Evolutionary conservation across 2,797 vertebrate species (phyloP).

Genomic region (Lerista edwardsae): DNA sequence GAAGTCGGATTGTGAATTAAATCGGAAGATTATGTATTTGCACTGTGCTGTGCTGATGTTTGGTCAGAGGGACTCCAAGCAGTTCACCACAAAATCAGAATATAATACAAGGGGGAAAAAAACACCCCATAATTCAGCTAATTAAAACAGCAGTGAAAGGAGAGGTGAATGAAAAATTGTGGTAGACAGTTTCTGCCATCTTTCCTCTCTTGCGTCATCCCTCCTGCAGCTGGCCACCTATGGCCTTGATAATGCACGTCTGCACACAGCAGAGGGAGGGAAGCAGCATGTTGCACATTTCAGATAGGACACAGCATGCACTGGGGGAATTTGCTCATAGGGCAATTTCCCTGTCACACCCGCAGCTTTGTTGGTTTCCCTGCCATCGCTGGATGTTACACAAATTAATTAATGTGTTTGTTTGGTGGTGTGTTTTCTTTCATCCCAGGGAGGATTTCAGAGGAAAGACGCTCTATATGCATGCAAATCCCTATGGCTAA

Average conservation of each 20-base stretch:
- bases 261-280: too few species aligned
- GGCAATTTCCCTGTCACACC: not conserved
- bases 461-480: conserved; percentile 47
- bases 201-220: too few species aligned
- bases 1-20: not conserved
- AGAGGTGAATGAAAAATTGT: too few species aligned
- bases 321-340: not conserved
- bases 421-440: conserved; percentile 1
- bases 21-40: not conserved
- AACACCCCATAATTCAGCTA: too few species aligned
- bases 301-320: not conserved
- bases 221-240: too few species aligned
- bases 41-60: not conserved
- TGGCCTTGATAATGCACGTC: too few species aligned
- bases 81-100: too few species aligned
- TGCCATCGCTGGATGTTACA: conserved; percentile 59
- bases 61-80: too few species aligned
- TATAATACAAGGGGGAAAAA: too few species aligned
- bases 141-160: too few species aligned
- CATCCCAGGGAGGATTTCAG: conserved; percentile 67
- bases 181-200: too few species aligned
- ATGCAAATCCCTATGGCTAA: conserved; percentile 24
- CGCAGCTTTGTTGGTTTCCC: conserved; percentile 61
- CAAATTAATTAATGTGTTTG: conserved; percentile 64
- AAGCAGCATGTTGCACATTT: not conserved